phyloP scores from a whole-genome alignment of 2,113 vertebrate genomes.

The Embiotoca jacksoni region DNA sequence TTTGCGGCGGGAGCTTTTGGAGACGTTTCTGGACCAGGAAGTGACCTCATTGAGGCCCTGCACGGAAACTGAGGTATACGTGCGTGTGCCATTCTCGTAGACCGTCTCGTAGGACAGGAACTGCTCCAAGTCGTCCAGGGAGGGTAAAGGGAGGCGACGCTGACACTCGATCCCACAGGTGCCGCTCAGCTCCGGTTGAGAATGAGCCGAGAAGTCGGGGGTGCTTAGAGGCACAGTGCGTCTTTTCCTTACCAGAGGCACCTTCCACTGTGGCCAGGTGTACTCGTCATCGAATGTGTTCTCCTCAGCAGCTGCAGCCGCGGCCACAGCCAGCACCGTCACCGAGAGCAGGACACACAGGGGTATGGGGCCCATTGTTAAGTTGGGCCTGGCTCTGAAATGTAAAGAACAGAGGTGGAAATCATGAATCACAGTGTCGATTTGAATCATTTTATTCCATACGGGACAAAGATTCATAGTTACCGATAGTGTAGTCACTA shows the following conservation, averaged over 20 bases:
- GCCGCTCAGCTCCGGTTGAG: constrained; percentile 78
- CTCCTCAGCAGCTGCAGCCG: constrained; percentile 78
- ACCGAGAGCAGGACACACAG: constrained; percentile 85
- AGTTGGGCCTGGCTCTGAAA: constrained; percentile 82
- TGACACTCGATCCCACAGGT: constrained; percentile 95
- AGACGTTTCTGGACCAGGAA: constrained; percentile 45
- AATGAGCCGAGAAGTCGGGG: constrained; percentile 88
- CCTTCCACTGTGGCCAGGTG: constrained; percentile 90
- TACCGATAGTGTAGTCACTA: too few species aligned
- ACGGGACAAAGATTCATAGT: background rate
- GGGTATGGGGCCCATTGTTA: constrained; percentile 87
- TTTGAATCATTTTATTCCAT: background rate
- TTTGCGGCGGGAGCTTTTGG: constrained; percentile 76
- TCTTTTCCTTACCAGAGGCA: constrained; percentile 89
- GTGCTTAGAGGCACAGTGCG: constrained; percentile 88
- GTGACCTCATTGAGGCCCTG: constrained; percentile 76
- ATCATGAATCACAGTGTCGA: background rate
- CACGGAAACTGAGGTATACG: constrained; percentile 88
- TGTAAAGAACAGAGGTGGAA: constrained; percentile 10
- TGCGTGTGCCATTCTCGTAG: constrained; percentile 94
- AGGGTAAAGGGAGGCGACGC: constrained; percentile 84
- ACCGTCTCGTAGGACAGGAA: constrained; percentile 93
- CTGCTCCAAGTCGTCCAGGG: constrained; percentile 88
- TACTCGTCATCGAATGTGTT: constrained; percentile 83
- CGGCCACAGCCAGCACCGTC: constrained; percentile 77